Base-by-base conservation (phyloP, 2,888 invertebrate species). In the Caenorhabditis imperialis region DNA sequence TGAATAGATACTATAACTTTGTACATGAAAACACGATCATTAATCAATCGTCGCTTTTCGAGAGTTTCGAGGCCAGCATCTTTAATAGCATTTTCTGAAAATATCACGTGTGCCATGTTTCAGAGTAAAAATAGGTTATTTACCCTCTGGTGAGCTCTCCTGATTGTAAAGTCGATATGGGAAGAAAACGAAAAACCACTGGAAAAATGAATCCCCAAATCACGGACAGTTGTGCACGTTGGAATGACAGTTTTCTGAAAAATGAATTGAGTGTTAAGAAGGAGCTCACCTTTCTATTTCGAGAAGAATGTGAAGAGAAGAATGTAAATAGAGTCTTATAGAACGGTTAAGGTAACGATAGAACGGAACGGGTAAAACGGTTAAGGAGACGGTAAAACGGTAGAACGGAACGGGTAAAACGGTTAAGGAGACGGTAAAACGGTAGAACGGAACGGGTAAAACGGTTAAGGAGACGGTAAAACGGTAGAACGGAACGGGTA, bases 91-190 rank as follows among this genome's bases (percentile, higher is more conserved):
- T 12, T 37, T 37, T 7, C 12, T 12, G 12, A 37, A 37, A 12
- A 16, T n/a, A 37, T 37, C 37, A 12, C 12, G 14, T 4, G 12
- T 16, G n/a, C 7, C 37, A 37, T 37, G 37, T 12, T 16, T 12
- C n/a, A 37, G 22, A 50, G 12, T 35, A 35, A 50, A n/a, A n/a
- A n/a, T n/a, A n/a, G n/a, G n/a, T n/a, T 50, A 12, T 50, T 50
- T 2, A 50, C 37, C 35, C 50, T 7, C 20, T 35, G 50, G 10
- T 50, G 50, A 7, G 50, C 50, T 22, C 35, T 50, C 8, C 50
- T 33, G 10, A 30, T 18, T 14, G 37, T 35, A 22, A 12, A 22
- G n/a, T 27, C 50, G 37, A 50, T 3, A 22, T 50, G 35, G 12
- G 33, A 3, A 20, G 33, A 33, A 22, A 50, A 50, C 10, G 35